Base-by-base conservation (phyloP, 2,113 vertebrate genomes). In the Boleophthalmus pectinirostris region DNA sequence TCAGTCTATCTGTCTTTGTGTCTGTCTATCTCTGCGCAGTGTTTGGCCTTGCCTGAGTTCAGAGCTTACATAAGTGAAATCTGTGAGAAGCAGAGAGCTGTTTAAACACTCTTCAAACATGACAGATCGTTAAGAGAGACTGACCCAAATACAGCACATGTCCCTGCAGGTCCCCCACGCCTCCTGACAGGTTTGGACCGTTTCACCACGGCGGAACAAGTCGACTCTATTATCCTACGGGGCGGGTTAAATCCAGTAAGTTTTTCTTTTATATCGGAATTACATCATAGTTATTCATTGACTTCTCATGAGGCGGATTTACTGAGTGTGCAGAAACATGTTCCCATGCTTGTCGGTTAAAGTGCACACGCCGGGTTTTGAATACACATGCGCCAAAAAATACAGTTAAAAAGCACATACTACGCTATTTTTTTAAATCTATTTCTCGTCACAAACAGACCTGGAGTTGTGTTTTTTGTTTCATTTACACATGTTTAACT, bases 21-120 rank as follows among this genome's bases (percentile, higher is more conserved):
- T 45, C 18, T 53, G 21, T 63, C 69, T 66, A 57, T 77, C 67
- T 84, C 29, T 66, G 35, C 70, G 45, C 3, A 29, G 74, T 83
- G 80, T 73, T n/a, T 75, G 21, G 69, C 69, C 64, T 80, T 82
- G 84, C 84, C 51, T 84, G 75, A 76, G 8, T 76, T 85, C 77
- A 79, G 66, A 10, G 70, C 72, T 89, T 90, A 88, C 73, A 60
- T 89, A 90, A 90, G 69, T 7, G 61, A 15, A 69, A 9, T 53
- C n/a, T 82, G 81, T 91, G 91, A 88, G 91, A 92, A 91, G 72
- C 81, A 76, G 83, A 74, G 83, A 72, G 89, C 91, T 92, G 90
- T 90, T 90, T 87, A 92, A 91, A 92, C 90, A 92, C 72, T 72
- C 85, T 64, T 33, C 54, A 74, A 84, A 87, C 82, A 82, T 65